These are phyloP conservation scores for Zosterops japonicus DNA, from an alignment of 2,113 vertebrate species.

Conservation along the genomic window DNA sequence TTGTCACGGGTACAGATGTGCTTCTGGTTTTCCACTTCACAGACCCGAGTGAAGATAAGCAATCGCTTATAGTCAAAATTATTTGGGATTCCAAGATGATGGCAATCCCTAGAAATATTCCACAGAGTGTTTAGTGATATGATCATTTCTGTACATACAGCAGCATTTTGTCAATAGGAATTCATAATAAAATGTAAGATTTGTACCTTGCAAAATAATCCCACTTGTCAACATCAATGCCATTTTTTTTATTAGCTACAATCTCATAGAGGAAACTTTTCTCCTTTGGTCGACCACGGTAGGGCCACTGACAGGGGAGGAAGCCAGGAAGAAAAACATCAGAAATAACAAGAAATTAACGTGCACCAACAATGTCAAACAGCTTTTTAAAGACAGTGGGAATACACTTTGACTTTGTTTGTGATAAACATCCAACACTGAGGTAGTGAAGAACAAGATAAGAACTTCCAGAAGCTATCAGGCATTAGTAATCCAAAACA, in stretches of 20 bases:
- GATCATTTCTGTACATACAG: neutral
- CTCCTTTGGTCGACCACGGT: constrained; percentile 81
- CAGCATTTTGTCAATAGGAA: neutral
- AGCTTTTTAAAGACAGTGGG: neutral
- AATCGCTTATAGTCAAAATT: constrained; percentile 91
- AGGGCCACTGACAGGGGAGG: constrained; percentile 80
- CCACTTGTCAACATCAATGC: constrained; percentile 98
- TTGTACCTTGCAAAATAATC: constrained; percentile 96
- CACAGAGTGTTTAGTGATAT: constrained; percentile 14
- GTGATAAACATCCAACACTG: neutral
- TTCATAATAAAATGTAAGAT: neutral
- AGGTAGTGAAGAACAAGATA: neutral
- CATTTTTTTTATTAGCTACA: constrained; percentile 91
- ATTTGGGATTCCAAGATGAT: constrained; percentile 92
- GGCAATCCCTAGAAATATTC: constrained; percentile 84
- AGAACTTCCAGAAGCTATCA: neutral
- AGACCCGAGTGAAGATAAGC: constrained; percentile 89
- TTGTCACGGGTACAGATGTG: constrained; percentile 91
- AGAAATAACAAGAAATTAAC: neutral
- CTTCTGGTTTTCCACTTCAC: constrained; percentile 79
- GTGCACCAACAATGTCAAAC: neutral
- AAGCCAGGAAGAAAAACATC: neutral
- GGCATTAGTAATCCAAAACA: neutral
- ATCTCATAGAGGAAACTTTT: constrained; percentile 96
- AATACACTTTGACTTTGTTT: neutral